Conservation (phyloP, 2,113 vertebrate genomes). For the Tamias sibiricus region DNA sequence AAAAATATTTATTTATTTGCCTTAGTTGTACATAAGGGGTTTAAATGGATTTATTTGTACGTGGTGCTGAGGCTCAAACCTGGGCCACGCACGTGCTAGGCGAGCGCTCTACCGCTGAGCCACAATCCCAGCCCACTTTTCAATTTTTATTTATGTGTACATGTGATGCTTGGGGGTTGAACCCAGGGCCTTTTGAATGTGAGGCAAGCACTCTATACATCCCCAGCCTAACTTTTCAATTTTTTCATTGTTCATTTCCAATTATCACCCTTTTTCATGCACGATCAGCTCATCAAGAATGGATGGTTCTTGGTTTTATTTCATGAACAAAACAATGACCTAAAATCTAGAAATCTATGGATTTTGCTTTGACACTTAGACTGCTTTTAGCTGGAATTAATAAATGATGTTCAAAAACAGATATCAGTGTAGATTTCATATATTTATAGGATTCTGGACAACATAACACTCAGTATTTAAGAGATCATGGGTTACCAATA, state of each 20-base stretch:
- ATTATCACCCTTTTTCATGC: not conserved
- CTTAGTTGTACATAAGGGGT: too few species aligned
- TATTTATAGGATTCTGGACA: not conserved
- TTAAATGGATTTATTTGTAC: too few species aligned
- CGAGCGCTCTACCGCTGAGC: too few species aligned
- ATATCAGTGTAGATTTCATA: not conserved
- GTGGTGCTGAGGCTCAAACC: too few species aligned
- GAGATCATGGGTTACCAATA: not conserved
- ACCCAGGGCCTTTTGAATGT: too few species aligned
- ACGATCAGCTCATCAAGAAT: not conserved
- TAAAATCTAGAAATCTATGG: not conserved
- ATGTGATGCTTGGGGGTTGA: too few species aligned
- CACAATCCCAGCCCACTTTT: too few species aligned
- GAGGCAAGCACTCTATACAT: too few species aligned
- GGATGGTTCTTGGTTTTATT: not conserved
- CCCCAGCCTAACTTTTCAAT: not conserved
- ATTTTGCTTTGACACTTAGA: not conserved
- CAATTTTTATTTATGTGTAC: too few species aligned
- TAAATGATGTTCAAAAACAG: not conserved
- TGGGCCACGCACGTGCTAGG: too few species aligned
- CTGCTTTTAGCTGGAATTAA: not conserved
- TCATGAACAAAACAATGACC: not conserved
- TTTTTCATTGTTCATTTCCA: not conserved
- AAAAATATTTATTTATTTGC: too few species aligned
- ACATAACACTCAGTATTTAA: not conserved